Evolutionary conservation across 1,140 invertebrate species (phyloP), one percentile per base, ranked within the genome.

Genomic region (Lasioglossum baleicum): DNA sequence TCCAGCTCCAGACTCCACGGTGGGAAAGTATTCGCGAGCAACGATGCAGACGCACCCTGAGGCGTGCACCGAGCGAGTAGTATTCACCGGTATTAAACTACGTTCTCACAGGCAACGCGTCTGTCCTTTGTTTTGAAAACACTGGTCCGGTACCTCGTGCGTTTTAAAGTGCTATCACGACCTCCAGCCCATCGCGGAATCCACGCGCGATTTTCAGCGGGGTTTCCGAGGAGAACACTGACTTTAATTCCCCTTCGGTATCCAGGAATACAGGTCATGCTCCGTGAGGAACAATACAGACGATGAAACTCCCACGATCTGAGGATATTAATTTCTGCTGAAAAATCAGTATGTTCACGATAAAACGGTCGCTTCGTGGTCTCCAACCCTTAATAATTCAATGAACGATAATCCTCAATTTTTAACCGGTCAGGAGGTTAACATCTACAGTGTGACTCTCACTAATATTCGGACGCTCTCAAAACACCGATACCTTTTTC

Each of bases 11-110:
- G 22, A 63, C 61, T 66, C 63, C 76, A 66, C 76, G 69, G 69
- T 79, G 76, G 76, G 76, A 79, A 79, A 79, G 76, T 73, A 79
- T 79, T 71, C 76, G 69, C 69, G 70, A 73, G 64, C 35, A 51
- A 56, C 75, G 56, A 71, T 77, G 56, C 42, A 51, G 65, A 69
- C 51, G 69, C 76, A 73, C 69, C 76, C 69, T 44, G 69, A 79
- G 70, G 69, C 76, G 48, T 78, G 60, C 48, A 72, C 35, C 51
- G 40, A 73, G n/a, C 69, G n/a, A 65, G 61, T 42, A 8, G 69
- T 66, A 72, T 78, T 78, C 75, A 42, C 56, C 60, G 51, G n/a
- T 40, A 78, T 73, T 73, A 79, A 73, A 79, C 35, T 48, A 63
- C 76, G 76, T 65, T 79, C 69, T 73, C 70, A 73, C 76, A 73